Percentiles rank a stretch among this genome's conserved stretches.
phyloP scores from a whole-genome alignment of 2,797 vertebrate species.

The Falco cherrug region DNA sequence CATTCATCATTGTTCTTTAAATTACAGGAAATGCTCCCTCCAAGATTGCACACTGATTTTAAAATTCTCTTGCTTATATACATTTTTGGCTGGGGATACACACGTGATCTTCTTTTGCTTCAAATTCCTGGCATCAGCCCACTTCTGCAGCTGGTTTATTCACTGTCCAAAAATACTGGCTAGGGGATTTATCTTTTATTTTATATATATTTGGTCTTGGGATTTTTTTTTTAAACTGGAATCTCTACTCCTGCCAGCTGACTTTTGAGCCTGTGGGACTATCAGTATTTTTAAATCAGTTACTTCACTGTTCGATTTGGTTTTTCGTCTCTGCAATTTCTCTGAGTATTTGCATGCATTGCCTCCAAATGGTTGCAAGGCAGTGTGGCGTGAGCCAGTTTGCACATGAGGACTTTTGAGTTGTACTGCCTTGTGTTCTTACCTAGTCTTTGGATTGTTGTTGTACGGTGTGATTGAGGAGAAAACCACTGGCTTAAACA shows the following conservation, averaged over 20 bases:
- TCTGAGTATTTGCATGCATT: not conserved
- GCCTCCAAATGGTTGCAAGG: not conserved
- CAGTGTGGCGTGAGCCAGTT: not conserved
- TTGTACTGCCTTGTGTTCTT: not conserved
- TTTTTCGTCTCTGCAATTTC: constrained; percentile 47
- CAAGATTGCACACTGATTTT: constrained; percentile 47
- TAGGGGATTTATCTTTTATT: constrained; percentile 52
- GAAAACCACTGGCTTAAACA: not conserved
- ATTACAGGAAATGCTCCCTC: constrained; percentile 53
- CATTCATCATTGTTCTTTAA: constrained; percentile 48
- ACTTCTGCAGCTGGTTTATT: constrained; percentile 73
- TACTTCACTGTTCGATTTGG: constrained; percentile 51
- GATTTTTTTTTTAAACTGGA: constrained; percentile 28
- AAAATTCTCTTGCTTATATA: constrained; percentile 54
- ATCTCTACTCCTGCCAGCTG: constrained; percentile 48
- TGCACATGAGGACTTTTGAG: not conserved
- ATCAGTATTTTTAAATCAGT: constrained; percentile 36
- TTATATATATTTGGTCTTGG: constrained; percentile 34
- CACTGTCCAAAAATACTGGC: constrained; percentile 72
- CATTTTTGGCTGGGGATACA: constrained; percentile 49
- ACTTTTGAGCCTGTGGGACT: constrained; percentile 40
- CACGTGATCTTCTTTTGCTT: constrained; percentile 41
- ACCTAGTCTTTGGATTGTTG: not conserved
- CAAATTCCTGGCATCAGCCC: constrained; percentile 61
- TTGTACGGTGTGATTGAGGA: not conserved